Conservation (phyloP, 2,888 invertebrate species). For the Proisotoma minuta region DNA sequence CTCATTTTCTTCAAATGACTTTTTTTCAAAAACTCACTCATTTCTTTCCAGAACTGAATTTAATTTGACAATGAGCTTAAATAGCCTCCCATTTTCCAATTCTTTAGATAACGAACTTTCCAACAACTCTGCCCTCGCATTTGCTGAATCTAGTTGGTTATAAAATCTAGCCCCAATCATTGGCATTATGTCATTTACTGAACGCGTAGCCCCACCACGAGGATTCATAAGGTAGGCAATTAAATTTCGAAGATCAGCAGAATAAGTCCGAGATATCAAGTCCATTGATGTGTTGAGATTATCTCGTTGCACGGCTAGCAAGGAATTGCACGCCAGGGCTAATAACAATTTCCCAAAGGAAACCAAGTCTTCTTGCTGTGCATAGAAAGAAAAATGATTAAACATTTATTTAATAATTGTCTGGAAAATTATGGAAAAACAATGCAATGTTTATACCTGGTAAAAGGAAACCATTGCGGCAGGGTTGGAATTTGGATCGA, state of each 20-base stretch:
- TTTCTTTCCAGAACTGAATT: constrained; percentile 93
- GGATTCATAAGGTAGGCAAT: constrained; percentile 64
- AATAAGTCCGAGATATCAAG: constrained; percentile 82
- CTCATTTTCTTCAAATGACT: background rate
- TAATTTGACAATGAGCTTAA: constrained; percentile 84
- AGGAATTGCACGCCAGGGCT: constrained; percentile 86
- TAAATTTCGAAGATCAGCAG: constrained; percentile 87
- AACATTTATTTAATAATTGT: background rate
- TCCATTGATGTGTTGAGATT: constrained; percentile 84
- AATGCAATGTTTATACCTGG: constrained; percentile 52
- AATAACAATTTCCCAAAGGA: constrained; percentile 85
- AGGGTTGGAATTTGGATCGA: constrained; percentile 67
- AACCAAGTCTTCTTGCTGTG: constrained; percentile 83
- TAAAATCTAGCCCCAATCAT: constrained; percentile 98
- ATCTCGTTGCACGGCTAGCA: constrained; percentile 79
- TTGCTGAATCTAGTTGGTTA: constrained; percentile 85
- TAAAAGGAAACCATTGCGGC: constrained; percentile 63
- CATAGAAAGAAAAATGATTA: constrained; percentile 27
- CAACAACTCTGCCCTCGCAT: constrained; percentile 78
- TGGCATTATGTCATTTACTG: constrained; percentile 95
- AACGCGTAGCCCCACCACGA: constrained; percentile 54
- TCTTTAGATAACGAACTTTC: constrained; percentile 89
- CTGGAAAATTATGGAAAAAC: constrained; percentile 7
- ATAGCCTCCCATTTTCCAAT: constrained; percentile 88
- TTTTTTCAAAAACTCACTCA: constrained; percentile 62